Base-by-base conservation (phyloP, 2,888 invertebrate species). In the Nemapogon koenigi region DNA sequence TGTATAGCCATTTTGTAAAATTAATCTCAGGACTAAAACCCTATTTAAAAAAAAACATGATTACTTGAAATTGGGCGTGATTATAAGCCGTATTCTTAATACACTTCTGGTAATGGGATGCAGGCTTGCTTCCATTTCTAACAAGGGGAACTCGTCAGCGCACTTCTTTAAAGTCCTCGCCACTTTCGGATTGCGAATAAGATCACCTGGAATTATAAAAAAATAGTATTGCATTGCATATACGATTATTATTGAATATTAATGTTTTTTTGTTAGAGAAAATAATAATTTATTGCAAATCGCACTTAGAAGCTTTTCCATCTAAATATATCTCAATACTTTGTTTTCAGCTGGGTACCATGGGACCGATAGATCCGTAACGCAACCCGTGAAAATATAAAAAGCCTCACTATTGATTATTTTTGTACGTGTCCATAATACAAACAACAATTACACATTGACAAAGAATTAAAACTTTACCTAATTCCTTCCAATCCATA, bases 21-120 rank as follows among this genome's bases (percentile, higher is more conserved):
- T n/a, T n/a, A n/a, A 3, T 14, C 19, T 7, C 8, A n/a, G n/a
- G 18, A 13, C 14, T 3, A 18, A 10, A 11, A 32, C n/a, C n/a
- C n/a, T n/a, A n/a, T n/a, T n/a, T n/a, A n/a, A n/a, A 16, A 16
- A 33, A 38, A 35, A 10, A 38, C 16, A 26, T 25, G 16, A 61
- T 59, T 45, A 80, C 80, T 67, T 78, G 50, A 85, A 85, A 47
- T 87, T 85, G 0, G 96, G 88, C 40, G 79, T 85, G 15, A 97
- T 86, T 37, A 84, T 84, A 10, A 97, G 82, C 41, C 88, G 85
- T 47, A 98, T 91, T 52, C 91, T 81, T 10, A 97, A 69, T 3
- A 97, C 90, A 0, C 93, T 94, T 32, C 96, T 84, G 0, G 99
- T 99, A 48, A 99, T 98, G 0, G 99, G 99, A 57, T 98, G 97